phyloP scores from a whole-genome alignment of 2,888 invertebrate species.

The Clitarchus hookeri region DNA sequence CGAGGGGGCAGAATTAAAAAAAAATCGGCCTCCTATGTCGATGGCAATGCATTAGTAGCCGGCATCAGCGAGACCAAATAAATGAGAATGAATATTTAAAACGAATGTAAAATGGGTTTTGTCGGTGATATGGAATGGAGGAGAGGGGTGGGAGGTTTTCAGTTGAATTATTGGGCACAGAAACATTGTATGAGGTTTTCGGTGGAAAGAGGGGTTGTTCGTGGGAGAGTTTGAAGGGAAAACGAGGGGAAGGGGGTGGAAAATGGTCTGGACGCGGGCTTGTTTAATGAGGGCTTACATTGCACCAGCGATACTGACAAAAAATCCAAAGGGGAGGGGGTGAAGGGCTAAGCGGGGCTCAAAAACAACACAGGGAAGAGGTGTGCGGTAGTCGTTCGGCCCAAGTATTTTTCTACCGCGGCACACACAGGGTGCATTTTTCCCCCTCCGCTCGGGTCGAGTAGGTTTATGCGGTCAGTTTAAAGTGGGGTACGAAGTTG shows the following conservation, averaged over 20 bases:
- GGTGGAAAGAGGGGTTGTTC: neutral
- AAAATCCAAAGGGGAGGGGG: neutral
- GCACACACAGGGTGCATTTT: neutral
- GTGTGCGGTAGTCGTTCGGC: neutral
- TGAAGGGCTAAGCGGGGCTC: neutral
- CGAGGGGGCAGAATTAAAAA: neutral
- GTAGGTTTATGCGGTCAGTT: constrained; percentile 14
- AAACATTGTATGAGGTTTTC: constrained; percentile 26
- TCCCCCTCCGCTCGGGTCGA: neutral
- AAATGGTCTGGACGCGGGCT: constrained; percentile 19
- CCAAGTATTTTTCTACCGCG: neutral
- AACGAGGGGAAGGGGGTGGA: neutral
- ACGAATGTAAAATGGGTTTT: constrained; percentile 25
- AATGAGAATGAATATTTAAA: constrained; percentile 28
- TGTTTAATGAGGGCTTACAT: constrained; percentile 28
- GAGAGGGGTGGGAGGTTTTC: constrained; percentile 16
- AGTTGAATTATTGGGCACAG: constrained; percentile 26
- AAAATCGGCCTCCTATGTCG: neutral
- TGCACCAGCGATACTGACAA: neutral
- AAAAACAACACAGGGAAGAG: constrained; percentile 11
- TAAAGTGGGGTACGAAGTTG: neutral
- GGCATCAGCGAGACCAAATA: constrained; percentile 22
- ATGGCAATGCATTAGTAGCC: constrained; percentile 18
- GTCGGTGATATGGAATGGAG: neutral
- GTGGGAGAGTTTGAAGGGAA: neutral